Evolutionary conservation across 2,888 invertebrate species (phyloP).

Genomic region (Cantharis rufa): DNA sequence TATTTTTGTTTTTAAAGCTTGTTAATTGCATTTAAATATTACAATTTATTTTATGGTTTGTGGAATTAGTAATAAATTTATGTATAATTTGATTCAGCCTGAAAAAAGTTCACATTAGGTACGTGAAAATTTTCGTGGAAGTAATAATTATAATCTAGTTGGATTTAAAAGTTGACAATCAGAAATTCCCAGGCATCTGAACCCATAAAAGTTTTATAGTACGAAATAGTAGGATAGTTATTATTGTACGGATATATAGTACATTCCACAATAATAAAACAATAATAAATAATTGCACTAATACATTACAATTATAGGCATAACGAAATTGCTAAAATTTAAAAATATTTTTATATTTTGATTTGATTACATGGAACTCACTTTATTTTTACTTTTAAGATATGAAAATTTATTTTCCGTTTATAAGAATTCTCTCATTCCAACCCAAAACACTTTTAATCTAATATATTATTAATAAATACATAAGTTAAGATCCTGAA

Average conservation of each 20-base stretch:
- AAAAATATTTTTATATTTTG: background rate
- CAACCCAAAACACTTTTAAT: background rate
- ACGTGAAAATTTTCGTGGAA: background rate
- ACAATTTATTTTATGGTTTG: background rate
- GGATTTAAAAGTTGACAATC: background rate
- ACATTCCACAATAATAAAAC: background rate
- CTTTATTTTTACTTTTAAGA: background rate
- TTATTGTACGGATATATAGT: background rate
- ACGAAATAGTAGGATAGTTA: background rate
- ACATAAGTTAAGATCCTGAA: background rate
- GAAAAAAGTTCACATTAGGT: background rate
- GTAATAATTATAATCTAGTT: background rate
- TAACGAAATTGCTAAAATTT: background rate
- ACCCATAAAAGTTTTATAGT: background rate
- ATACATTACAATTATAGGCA: background rate
- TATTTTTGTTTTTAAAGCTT: background rate
- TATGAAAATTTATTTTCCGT: background rate
- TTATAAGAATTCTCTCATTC: background rate
- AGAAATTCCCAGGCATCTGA: background rate
- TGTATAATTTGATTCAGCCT: background rate
- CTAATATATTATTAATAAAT: background rate
- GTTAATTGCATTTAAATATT: background rate
- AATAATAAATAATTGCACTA: too few relatives aligned
- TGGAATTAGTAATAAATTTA: background rate
- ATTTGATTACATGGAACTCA: background rate